A percentile compares a stretch with the other conserved stretches of the same genome.
These are phyloP conservation scores for Pogonomyrmex californicus DNA, from an alignment of 1,140 invertebrate genomes.

Conservation along the genomic window DNA sequence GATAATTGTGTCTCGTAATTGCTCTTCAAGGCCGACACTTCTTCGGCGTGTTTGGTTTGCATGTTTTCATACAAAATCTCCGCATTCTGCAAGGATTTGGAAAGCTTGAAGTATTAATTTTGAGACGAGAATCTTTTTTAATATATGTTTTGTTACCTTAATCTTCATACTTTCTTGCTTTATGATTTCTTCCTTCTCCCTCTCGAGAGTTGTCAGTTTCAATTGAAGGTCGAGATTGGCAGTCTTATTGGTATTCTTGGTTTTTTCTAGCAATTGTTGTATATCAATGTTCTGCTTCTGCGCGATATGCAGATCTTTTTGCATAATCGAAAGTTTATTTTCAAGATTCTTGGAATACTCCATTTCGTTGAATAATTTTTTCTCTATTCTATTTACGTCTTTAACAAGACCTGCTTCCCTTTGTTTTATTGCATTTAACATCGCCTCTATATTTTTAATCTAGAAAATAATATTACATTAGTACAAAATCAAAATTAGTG, in stretches of 20 bases:
- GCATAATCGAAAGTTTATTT: conserved; percentile 5
- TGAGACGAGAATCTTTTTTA: background rate
- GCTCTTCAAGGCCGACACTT: background rate
- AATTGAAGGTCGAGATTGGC: background rate
- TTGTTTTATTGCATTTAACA: background rate
- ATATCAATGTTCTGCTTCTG: conserved; percentile 1
- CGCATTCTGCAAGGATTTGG: background rate
- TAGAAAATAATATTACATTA: conserved; percentile 16
- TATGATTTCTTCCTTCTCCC: conserved; percentile 20
- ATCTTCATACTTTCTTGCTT: background rate
- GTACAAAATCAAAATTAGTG: background rate
- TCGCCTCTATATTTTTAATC: conserved; percentile 24
- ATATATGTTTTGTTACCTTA: conserved; percentile 22
- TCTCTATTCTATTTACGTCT: conserved; percentile 42
- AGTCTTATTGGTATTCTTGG: background rate
- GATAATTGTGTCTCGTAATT: background rate
- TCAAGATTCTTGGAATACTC: conserved; percentile 33
- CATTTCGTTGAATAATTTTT: conserved; percentile 18
- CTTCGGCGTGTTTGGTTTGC: background rate
- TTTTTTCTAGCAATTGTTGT: background rate
- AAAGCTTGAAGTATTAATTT: background rate
- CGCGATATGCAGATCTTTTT: background rate
- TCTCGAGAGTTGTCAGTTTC: background rate
- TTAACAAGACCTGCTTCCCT: conserved; percentile 18
- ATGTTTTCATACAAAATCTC: conserved; percentile 1